A percentile compares a stretch with the other conserved stretches of the same genome.
phyloP scores from a whole-genome alignment of 2,888 invertebrate genomes.

The Lepeophtheirus nordmannii region DNA sequence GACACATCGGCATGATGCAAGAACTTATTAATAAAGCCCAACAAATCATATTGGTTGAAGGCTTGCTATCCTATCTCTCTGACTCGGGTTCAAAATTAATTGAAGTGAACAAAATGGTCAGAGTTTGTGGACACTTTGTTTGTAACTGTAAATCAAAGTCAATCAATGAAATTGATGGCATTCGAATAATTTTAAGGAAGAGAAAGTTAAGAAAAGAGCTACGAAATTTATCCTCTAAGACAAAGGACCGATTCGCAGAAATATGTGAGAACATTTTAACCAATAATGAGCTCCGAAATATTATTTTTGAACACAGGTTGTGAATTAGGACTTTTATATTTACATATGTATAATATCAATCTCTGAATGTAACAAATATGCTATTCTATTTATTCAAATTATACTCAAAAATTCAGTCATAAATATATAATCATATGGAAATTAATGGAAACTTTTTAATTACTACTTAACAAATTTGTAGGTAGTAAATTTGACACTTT shows the following conservation, averaged over 20 bases:
- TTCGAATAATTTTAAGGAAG: not conserved
- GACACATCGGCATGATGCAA: not conserved
- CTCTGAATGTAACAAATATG: too few species aligned
- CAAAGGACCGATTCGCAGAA: not conserved
- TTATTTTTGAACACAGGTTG: not conserved
- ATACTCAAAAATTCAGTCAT: too few species aligned
- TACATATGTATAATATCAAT: not conserved
- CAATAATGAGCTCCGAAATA: not conserved
- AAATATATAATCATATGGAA: too few species aligned
- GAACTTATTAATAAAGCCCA: conserved; percentile 17
- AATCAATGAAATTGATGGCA: not conserved
- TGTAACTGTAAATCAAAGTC: not conserved
- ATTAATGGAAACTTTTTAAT: not conserved
- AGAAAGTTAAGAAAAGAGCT: not conserved
- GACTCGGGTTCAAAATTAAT: not conserved
- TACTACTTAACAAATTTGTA: not conserved
- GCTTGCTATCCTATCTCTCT: not conserved
- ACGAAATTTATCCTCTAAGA: not conserved
- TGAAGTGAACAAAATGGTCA: not conserved
- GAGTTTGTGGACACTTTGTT: not conserved
- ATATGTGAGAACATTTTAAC: not conserved
- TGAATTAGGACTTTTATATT: not conserved
- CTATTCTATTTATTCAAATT: too few species aligned
- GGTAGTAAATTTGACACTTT: not conserved
- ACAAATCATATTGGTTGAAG: conserved; percentile 9